Base-by-base conservation (phyloP, 2,797 vertebrate species). In the Xerus rutilus region DNA sequence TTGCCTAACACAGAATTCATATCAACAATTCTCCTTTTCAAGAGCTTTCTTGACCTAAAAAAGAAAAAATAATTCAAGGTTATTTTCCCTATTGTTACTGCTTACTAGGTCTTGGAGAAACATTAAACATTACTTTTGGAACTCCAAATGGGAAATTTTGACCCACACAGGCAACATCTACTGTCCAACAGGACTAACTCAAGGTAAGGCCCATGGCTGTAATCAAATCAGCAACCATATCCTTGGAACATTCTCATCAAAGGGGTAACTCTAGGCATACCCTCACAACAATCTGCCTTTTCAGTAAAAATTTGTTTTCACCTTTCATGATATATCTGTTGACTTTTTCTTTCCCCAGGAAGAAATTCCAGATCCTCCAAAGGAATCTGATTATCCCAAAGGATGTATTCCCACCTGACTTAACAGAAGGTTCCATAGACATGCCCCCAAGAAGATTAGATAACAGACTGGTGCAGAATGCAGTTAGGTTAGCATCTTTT, bases 21-120 rank as follows among this genome's bases (percentile, higher is more conserved):
- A 94, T 97, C 84, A 86, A 67, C 35, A 43, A 54, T 76, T 89
- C 79, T 95, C 59, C 23, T 87, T 96, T 94, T 93, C 10, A n/a
- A 89, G 88, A 86, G 32, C 57, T 95, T 94, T 87, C 23, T 82
- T 93, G 67, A 81, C 52, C 70, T 72, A 81, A 92, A 91, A 70
- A 81, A 77, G 13, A 92, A 91, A 94, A 79, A 90, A 74, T 52
- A 82, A 95, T 8, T 35, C 65, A 92, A 86, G 49, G 35, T 76
- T 92, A 54, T 93, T 86, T 88, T n/a, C 39, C 35, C 70, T 86
- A 59, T 95, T 95, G 85, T 92, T 81, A 85, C 10, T 88, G 54
- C 35, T 73, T 86, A 78, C 35, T 87, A 57, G 47, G 47, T 52
- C 59, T 70, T 57, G 28, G 49, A 39, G 30, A 97, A 97, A 95